Evolutionary conservation across 2,113 vertebrate species (phyloP).

Genomic region (Phyllopteryx taeniolatus): DNA sequence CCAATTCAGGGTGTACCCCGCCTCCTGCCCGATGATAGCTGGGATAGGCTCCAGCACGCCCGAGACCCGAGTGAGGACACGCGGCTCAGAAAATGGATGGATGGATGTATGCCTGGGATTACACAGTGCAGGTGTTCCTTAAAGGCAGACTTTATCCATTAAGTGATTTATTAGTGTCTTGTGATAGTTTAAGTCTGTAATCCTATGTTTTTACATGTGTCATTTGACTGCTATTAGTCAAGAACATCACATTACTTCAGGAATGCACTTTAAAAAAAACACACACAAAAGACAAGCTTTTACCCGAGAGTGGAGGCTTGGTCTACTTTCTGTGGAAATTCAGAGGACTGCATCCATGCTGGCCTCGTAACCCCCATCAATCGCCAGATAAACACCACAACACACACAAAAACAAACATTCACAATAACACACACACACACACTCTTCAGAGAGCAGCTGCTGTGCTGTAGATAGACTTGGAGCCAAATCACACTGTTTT

Average conservation of each 20-base stretch:
- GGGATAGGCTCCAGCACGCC: too few relatives aligned
- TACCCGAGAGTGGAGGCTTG: not conserved
- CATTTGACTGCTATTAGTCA: not conserved
- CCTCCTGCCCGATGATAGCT: too few relatives aligned
- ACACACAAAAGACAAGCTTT: not conserved
- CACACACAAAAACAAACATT: not conserved
- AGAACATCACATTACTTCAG: not conserved
- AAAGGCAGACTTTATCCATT: not conserved
- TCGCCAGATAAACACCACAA: conserved; percentile 33
- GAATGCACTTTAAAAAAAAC: not conserved
- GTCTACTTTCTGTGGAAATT: conserved; percentile 53
- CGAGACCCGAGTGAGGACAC: too few relatives aligned
- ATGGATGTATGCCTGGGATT: not conserved
- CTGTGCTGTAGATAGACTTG: conserved; percentile 36
- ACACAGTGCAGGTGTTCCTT: not conserved
- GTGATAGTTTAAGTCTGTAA: not conserved
- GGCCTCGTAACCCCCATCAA: conserved; percentile 40
- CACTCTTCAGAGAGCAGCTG: conserved; percentile 32
- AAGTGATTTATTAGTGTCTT: not conserved
- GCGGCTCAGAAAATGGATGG: too few relatives aligned
- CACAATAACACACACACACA: not conserved
- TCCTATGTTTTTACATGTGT: not conserved
- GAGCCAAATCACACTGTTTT: conserved; percentile 3
- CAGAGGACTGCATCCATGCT: conserved; percentile 32
- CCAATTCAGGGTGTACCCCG: too few relatives aligned